Percentiles rank a stretch among this genome's conserved stretches.
Evolutionary conservation across 2,113 vertebrate genomes (phyloP).

Genomic region (Octodon degus): DNA sequence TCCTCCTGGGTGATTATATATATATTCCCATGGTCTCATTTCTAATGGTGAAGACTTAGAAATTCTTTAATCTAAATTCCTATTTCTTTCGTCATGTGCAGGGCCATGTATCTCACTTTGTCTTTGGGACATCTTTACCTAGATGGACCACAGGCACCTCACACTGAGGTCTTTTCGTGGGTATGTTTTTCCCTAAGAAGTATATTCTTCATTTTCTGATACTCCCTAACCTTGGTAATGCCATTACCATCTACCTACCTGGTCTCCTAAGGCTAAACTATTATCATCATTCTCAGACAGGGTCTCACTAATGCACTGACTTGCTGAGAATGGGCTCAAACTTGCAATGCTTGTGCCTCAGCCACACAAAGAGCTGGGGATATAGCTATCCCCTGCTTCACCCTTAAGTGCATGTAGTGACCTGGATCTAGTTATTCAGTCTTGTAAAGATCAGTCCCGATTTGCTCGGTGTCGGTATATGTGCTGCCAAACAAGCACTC

Average conservation of each 20-base stretch:
- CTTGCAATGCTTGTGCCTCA: neutral
- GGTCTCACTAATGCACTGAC: neutral
- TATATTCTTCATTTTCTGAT: neutral
- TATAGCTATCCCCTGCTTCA: neutral
- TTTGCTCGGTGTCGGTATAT: neutral
- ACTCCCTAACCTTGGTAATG: neutral
- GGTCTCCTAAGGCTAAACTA: neutral
- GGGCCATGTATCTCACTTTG: neutral
- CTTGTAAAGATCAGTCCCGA: neutral
- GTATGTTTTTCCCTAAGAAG: conserved; percentile 17
- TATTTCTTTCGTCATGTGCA: neutral
- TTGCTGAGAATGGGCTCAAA: neutral
- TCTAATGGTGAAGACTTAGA: neutral
- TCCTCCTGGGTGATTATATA: neutral
- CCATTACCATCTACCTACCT: neutral
- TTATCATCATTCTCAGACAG: neutral
- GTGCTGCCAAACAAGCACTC: neutral
- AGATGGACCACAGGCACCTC: neutral
- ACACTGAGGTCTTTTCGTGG: neutral
- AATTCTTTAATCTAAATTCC: neutral
- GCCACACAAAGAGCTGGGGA: neutral
- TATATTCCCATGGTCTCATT: neutral
- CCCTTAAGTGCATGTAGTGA: neutral
- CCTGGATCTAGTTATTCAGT: neutral
- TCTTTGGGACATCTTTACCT: neutral